Evolutionary conservation across 2,888 invertebrate genomes (phyloP).

Genomic region (Rugalucina vietnamica): DNA sequence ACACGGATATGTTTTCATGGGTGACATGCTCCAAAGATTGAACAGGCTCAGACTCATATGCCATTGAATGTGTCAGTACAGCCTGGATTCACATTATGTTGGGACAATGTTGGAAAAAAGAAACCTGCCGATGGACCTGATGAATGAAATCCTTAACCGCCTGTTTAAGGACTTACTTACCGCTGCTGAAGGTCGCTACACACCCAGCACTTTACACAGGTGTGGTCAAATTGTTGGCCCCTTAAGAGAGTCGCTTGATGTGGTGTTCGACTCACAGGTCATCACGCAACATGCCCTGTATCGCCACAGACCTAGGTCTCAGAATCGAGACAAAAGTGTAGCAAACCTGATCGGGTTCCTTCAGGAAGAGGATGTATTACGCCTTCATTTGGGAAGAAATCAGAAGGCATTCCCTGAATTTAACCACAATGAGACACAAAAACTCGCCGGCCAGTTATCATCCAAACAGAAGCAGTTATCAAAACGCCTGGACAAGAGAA

Average conservation of each 20-base stretch:
- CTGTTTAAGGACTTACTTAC: conserved; percentile 31
- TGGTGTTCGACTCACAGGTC: conserved; percentile 21
- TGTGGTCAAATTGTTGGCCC: conserved; percentile 41
- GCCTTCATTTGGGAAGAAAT: not conserved
- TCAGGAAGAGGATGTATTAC: not conserved
- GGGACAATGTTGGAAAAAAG: conserved; percentile 56
- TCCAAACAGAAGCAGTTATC: conserved; percentile 25
- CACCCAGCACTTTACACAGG: conserved; percentile 24
- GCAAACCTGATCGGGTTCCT: not conserved
- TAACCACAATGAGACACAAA: conserved; percentile 1
- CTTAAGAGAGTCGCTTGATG: conserved; percentile 30
- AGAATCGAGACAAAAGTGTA: conserved; percentile 30
- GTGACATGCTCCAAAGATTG: no score
- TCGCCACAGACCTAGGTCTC: conserved; percentile 23
- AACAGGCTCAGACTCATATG: no score
- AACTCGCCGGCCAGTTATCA: not conserved
- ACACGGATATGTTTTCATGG: no score
- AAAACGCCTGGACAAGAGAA: conserved; percentile 23
- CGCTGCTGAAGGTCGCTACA: conserved; percentile 24
- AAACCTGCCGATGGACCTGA: conserved; percentile 44
- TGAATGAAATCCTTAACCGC: conserved; percentile 49
- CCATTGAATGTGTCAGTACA: no score
- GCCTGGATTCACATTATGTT: conserved; percentile 47
- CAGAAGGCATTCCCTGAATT: not conserved
- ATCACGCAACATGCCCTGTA: conserved; percentile 38